Conservation (phyloP, 2,888 invertebrate species). For the Patella caerulea region DNA sequence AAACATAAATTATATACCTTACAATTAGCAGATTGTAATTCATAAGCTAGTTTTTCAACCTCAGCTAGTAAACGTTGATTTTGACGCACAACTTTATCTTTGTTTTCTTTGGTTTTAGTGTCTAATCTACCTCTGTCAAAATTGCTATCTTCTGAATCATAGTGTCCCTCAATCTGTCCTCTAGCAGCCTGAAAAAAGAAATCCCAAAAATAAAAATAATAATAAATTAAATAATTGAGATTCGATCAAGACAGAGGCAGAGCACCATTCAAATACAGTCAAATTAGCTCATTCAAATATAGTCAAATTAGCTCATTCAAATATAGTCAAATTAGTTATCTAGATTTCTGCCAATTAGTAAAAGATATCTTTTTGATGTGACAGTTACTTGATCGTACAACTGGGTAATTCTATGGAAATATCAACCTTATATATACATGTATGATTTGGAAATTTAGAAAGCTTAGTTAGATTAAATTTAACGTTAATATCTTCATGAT, state of each 20-base stretch:
- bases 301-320: not conserved
- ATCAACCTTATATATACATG: too few relatives aligned
- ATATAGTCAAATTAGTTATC: not conserved
- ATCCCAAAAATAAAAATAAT: not conserved
- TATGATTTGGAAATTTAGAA: too few relatives aligned
- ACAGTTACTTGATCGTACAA: too few relatives aligned
- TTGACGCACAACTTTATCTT: constrained; percentile 53
- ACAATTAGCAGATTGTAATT: constrained; percentile 53
- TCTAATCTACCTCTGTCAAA: constrained; percentile 12
- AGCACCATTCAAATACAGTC: not conserved
- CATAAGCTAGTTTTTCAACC: constrained; percentile 57
- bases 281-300: not conserved
- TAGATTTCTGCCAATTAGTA: not conserved
- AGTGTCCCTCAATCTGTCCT: constrained; percentile 11
- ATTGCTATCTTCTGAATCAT: constrained; percentile 24
- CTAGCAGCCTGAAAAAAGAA: not conserved
- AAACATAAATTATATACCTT: constrained; percentile 44
- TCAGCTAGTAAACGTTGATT: constrained; percentile 62
- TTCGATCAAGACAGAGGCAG: too few relatives aligned
- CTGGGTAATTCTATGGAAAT: too few relatives aligned
- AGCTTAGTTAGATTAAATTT: too few relatives aligned
- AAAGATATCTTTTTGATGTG: not conserved
- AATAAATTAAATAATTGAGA: not conserved
- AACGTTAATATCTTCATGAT: too few relatives aligned
- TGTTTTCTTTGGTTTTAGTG: constrained; percentile 23